Conservation (phyloP, 2,888 invertebrate genomes). For the Aproaerema taeniolella region DNA sequence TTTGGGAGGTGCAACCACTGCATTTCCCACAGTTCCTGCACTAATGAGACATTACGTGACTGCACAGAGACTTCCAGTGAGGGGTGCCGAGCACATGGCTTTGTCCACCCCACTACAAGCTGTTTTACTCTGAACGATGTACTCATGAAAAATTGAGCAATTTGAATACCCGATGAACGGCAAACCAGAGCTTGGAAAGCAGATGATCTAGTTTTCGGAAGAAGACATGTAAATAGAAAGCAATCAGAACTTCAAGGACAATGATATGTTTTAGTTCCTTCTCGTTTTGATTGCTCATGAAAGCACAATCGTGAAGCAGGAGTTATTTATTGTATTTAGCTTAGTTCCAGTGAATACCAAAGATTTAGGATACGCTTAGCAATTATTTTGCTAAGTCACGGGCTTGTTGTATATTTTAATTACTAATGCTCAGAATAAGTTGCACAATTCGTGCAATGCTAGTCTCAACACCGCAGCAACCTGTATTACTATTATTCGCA, state of each 20-base stretch:
- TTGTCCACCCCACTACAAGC: constrained; percentile 94
- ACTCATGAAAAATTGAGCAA: constrained; percentile 20
- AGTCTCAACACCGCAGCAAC: constrained; percentile 62
- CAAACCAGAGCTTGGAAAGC: constrained; percentile 9
- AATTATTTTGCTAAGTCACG: constrained; percentile 36
- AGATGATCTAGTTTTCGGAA: constrained; percentile 8
- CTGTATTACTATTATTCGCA: constrained; percentile 54
- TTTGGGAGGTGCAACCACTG: constrained; percentile 94
- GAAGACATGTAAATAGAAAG: constrained; percentile 12
- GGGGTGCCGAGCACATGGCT: constrained; percentile 98
- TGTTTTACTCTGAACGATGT: constrained; percentile 80
- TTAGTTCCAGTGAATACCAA: constrained; percentile 63
- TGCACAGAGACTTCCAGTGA: constrained; percentile 93
- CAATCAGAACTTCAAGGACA: constrained; percentile 20
- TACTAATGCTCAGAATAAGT: constrained; percentile 32
- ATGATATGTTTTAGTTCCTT: constrained; percentile 30
- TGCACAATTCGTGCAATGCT: constrained; percentile 45
- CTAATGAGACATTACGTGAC: constrained; percentile 95
- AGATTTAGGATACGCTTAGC: constrained; percentile 48
- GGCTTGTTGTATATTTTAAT: constrained; percentile 39
- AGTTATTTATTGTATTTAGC: constrained; percentile 41
- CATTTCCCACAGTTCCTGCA: constrained; percentile 94
- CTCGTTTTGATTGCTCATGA: constrained; percentile 32
- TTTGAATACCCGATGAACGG: constrained; percentile 13
- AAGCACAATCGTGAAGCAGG: constrained; percentile 35